Percentiles rank a stretch among this genome's conserved stretches.
Conservation (phyloP, 2,888 invertebrate genomes). For the Platycnemis pennipes region DNA sequence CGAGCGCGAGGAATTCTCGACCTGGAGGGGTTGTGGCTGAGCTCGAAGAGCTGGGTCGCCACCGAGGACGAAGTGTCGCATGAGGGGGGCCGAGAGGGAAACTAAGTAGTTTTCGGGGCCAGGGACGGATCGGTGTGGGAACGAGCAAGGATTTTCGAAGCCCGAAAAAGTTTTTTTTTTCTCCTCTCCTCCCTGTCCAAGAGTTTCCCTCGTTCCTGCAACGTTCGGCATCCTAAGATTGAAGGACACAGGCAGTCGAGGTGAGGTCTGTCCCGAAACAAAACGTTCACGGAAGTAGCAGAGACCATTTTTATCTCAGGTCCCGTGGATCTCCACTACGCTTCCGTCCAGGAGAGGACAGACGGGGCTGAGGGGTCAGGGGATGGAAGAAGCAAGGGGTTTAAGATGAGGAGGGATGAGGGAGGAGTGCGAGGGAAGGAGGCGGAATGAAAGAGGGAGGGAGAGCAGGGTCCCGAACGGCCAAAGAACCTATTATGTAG, state of each 20-base stretch:
- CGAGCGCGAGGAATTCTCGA: not conserved
- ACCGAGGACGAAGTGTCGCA: not conserved
- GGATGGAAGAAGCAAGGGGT: not conserved
- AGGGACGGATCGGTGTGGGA: not conserved
- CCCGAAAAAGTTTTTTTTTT: too few relatives aligned
- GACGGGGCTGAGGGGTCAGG: not conserved
- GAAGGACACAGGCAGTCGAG: not conserved
- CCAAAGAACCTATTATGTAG: slow-evolving; percentile 54
- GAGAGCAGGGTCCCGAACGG: slow-evolving; percentile 37
- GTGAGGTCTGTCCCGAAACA: not conserved
- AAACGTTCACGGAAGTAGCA: not conserved
- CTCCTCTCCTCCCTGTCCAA: too few relatives aligned
- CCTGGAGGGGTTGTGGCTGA: not conserved
- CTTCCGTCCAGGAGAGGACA: not conserved
- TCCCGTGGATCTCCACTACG: not conserved
- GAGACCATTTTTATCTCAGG: not conserved
- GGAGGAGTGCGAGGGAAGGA: too few relatives aligned
- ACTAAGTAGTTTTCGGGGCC: not conserved
- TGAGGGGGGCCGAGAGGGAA: not conserved
- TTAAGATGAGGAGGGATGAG: not conserved
- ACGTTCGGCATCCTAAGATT: not conserved
- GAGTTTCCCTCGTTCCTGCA: not conserved
- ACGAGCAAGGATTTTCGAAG: not conserved
- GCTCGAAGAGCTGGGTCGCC: too few relatives aligned
- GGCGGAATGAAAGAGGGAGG: not conserved